Conservation (phyloP, 2,888 invertebrate species). For the Sicus ferrugineus region DNA sequence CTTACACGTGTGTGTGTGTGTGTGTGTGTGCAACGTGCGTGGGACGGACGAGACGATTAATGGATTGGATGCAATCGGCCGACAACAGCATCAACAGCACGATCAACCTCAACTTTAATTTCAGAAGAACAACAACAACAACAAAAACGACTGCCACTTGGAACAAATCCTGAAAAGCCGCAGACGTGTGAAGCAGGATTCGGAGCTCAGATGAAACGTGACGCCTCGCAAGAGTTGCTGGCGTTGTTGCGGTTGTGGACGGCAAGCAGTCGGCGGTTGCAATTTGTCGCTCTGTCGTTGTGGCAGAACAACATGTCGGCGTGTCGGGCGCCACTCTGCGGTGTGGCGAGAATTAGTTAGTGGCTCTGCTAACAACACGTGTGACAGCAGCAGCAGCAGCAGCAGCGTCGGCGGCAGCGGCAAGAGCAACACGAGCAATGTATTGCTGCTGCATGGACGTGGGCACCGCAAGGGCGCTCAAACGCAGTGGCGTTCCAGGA, state of each 20-base stretch:
- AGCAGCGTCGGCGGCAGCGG: background rate
- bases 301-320: background rate
- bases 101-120: background rate
- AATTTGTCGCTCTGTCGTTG: background rate
- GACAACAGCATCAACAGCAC: background rate
- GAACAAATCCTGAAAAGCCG: background rate
- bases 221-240: background rate
- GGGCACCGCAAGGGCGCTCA: background rate
- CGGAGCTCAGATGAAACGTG: background rate
- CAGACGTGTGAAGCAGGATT: background rate
- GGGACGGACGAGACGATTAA: background rate
- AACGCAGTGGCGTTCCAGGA: background rate
- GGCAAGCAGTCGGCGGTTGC: background rate
- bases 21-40: background rate
- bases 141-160: background rate
- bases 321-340: background rate
- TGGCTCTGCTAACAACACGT: background rate
- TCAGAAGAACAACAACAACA: background rate
- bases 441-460: background rate
- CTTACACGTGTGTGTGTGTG: background rate
- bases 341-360: background rate
- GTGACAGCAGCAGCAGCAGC: background rate
- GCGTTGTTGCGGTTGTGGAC: background rate
- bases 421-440: background rate
- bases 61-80: background rate